A percentile compares a stretch with the other conserved stretches of the same genome.
phyloP scores from a whole-genome alignment of 2,797 vertebrate genomes.

The Coregonus suidteri region DNA sequence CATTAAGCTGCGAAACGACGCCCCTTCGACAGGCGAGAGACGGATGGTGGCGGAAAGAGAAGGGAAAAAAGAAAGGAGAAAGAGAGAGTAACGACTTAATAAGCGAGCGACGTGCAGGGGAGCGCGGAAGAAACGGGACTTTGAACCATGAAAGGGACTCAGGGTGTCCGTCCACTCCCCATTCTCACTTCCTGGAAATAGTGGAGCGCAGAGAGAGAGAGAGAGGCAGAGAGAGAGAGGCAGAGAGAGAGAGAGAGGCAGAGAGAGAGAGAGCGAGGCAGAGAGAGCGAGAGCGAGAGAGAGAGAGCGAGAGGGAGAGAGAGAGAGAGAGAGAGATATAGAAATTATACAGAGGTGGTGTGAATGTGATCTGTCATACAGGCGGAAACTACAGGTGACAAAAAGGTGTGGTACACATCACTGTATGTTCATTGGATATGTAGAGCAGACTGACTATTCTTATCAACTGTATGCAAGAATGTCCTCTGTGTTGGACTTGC shows the following conservation, averaged over 20 bases:
- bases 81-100: slow-evolving; percentile 58
- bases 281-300: slow-evolving; percentile 9
- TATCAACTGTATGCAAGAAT: too few species aligned
- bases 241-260: slow-evolving; percentile 11
- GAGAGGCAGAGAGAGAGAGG: neutral
- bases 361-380: neutral
- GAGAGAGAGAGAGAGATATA: slow-evolving; percentile 27
- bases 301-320: slow-evolving; percentile 20
- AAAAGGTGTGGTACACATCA: neutral
- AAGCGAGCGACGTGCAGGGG: slow-evolving; percentile 62
- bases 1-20: slow-evolving; percentile 66
- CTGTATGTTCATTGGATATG: neutral
- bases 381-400: neutral
- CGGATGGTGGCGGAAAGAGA: slow-evolving; percentile 15
- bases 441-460: too few species aligned
- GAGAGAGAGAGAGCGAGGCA: slow-evolving; percentile 20
- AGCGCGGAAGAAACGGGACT: slow-evolving; percentile 61
- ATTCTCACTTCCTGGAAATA: slow-evolving; percentile 38
- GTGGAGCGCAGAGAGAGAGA: slow-evolving; percentile 12
- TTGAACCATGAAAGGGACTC: slow-evolving; percentile 74
- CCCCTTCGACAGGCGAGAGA: slow-evolving; percentile 42
- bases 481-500: too few species aligned
- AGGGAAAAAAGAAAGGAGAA: slow-evolving; percentile 11
- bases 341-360: slow-evolving; percentile 6
- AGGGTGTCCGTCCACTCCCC: slow-evolving; percentile 67